phyloP scores from a whole-genome alignment of 2,888 invertebrate species.

The Leistus spinibarbis region DNA sequence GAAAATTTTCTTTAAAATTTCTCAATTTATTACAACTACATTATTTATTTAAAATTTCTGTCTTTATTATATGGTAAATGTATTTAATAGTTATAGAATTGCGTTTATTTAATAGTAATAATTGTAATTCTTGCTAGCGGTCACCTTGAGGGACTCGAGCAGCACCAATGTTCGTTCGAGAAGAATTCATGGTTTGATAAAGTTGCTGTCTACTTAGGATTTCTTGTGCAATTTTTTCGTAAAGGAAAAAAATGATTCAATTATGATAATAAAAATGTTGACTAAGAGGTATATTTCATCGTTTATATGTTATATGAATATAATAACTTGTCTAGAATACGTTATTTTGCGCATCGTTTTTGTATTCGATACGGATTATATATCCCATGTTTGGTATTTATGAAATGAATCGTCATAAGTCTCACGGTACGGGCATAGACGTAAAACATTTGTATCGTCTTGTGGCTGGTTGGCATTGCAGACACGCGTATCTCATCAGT shows the following conservation, averaged over 20 bases:
- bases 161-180: too few species aligned
- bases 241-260: not conserved
- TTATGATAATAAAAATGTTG: not conserved
- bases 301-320: not conserved
- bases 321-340: not conserved
- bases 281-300: not conserved
- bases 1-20: too few species aligned
- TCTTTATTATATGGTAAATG: too few species aligned
- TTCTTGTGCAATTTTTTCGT: not conserved
- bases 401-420: constrained; percentile 36
- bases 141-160: too few species aligned
- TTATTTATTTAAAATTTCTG: too few species aligned
- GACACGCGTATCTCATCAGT: constrained; percentile 49
- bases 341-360: not conserved
- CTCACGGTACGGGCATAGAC: constrained; percentile 13
- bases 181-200: too few species aligned
- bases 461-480: constrained; percentile 44
- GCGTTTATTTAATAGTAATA: too few species aligned
- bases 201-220: too few species aligned
- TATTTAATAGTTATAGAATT: too few species aligned
- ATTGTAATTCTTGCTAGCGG: too few species aligned
- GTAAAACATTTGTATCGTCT: constrained; percentile 31
- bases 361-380: not conserved
- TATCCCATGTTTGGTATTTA: constrained; percentile 14
- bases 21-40: too few species aligned